phyloP scores from a whole-genome alignment of 2,113 vertebrate species.

The Saccopteryx bilineata region DNA sequence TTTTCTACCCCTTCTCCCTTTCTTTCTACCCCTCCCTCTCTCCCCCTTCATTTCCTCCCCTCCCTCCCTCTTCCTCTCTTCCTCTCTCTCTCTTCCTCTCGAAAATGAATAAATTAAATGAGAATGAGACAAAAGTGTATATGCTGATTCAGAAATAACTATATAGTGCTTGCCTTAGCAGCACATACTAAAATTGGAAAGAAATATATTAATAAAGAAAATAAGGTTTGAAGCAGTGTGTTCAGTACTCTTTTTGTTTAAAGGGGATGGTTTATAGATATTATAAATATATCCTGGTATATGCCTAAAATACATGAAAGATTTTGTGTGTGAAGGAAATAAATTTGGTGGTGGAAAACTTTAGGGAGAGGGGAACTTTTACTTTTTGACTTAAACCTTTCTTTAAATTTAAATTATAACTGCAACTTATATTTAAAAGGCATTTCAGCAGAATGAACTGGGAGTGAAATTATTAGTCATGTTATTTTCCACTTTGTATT shows the following conservation, averaged over 20 bases:
- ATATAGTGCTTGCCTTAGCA: not conserved
- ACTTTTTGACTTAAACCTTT: conserved; percentile 23
- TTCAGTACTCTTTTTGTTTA: not conserved
- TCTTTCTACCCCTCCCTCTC: too few relatives aligned
- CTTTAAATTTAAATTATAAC: conserved; percentile 22
- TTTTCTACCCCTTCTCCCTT: too few relatives aligned
- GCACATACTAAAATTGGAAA: not conserved
- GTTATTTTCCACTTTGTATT: not conserved
- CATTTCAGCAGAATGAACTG: not conserved
- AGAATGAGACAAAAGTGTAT: not conserved
- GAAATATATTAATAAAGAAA: conserved; percentile 8
- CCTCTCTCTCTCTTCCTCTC: too few relatives aligned
- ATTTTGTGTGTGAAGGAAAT: not conserved
- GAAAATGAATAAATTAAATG: too few relatives aligned
- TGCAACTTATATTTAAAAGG: not conserved
- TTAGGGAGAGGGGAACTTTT: not conserved
- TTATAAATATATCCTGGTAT: not conserved
- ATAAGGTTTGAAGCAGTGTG: not conserved
- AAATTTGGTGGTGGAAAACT: not conserved
- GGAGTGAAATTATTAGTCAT: not conserved
- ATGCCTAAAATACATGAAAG: not conserved
- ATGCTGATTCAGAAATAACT: not conserved
- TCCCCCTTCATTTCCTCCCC: too few relatives aligned
- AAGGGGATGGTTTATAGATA: not conserved
- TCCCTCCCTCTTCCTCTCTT: too few relatives aligned